Conservation (phyloP, 2,888 invertebrate genomes). For the Caenorhabditis sulstoni region DNA sequence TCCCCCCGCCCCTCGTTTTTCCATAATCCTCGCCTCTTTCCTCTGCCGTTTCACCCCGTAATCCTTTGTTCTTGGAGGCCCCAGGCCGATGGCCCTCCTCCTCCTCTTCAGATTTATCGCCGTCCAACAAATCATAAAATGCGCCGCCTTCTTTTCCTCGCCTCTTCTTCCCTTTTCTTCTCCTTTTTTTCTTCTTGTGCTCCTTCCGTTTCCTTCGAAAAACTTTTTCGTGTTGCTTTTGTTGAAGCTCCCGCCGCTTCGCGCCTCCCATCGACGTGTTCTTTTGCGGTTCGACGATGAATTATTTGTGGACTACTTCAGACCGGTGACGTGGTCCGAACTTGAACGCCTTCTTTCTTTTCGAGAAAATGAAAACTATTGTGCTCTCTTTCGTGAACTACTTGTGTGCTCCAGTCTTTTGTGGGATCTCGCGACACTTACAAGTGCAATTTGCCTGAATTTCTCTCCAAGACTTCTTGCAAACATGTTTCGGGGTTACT, state of each 20-base stretch:
- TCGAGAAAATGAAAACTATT: too few species aligned
- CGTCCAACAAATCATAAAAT: slow-evolving; percentile 53
- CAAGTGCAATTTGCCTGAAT: too few species aligned
- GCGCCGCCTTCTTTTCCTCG: slow-evolving; percentile 32
- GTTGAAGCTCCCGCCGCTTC: neutral
- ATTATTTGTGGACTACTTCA: neutral
- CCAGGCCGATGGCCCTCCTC: slow-evolving; percentile 2
- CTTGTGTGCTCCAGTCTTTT: too few species aligned
- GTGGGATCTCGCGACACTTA: too few species aligned
- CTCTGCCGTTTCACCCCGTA: slow-evolving; percentile 23
- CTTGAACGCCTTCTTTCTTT: neutral
- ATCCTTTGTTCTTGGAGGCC: slow-evolving; percentile 46
- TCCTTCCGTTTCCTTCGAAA: slow-evolving; percentile 5
- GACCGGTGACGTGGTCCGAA: neutral
- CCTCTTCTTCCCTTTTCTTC: slow-evolving; percentile 9
- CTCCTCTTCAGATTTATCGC: slow-evolving; percentile 50
- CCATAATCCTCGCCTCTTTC: slow-evolving; percentile 28
- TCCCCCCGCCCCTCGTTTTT: slow-evolving; percentile 11
- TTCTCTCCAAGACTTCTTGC: too few species aligned
- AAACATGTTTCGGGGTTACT: too few species aligned
- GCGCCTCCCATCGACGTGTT: neutral
- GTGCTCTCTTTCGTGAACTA: neutral
- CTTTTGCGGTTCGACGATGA: neutral
- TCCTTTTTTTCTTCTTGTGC: neutral
- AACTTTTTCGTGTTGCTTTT: slow-evolving; percentile 3